Evolutionary conservation across 2,888 invertebrate genomes (phyloP), one percentile per base, ranked within the genome.

Genomic region (Tachina grossa): DNA sequence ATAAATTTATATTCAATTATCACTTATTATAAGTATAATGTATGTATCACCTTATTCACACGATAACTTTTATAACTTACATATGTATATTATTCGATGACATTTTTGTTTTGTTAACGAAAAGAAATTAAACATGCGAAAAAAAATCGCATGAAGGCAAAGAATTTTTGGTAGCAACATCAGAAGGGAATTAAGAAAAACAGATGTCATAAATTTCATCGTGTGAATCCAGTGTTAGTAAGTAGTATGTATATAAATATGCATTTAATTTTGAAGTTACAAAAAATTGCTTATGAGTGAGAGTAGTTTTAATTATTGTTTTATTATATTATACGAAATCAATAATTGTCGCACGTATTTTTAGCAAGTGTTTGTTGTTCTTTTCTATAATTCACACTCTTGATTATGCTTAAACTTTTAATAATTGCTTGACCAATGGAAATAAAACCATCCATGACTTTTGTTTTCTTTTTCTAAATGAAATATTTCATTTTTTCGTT

Each of bases 231-330:
- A 31, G 6, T 6, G 31, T 31, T 31, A 6, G 31, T 31, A 31
- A 16, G 31, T 31, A 31, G 11, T 43, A 43, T 59, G 2, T 43
- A 43, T 59, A 53, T 47, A 4, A 55, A 31, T 55, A 49, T 77
- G 66, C 43, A 39, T 74, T 53, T 75, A 61, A 22, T 61, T 83
- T 72, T 78, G n/a, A 71, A 82, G 83, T 79, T 72, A 80, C 72
- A 80, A 72, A 85, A 76, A 41, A 85, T 85, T 85, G 85, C 83
- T 80, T 85, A 11, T 72, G 76, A 79, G 66, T 83, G 85, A 80
- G 85, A 85, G 79, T 83, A 83, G 79, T 76, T 85, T 79, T 43
- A 79, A 79, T 83, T 77, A 16, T 77, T 76, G 43, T 63, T 55
- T 10, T 61, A 41, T 41, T 61, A 13, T 59, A 61, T 75, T 51